Evolutionary conservation across 2,113 vertebrate species (phyloP).

Genomic region (Symphodus melops): DNA sequence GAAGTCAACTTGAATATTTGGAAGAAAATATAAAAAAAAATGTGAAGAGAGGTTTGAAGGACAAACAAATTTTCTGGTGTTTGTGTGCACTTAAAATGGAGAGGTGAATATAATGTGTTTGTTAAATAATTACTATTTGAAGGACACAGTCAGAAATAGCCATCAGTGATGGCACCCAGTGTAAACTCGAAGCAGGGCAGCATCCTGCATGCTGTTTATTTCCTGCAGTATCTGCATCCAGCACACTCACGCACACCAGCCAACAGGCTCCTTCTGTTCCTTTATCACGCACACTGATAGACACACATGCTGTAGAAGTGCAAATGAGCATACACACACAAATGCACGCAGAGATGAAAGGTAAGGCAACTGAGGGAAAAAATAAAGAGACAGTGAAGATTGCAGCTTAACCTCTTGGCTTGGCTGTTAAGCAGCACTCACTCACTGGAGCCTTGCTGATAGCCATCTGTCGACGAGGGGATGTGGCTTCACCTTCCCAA

Average conservation of each 20-base stretch:
- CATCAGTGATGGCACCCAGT: slow-evolving; percentile 64
- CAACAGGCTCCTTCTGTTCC: slow-evolving; percentile 78
- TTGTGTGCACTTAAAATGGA: slow-evolving; percentile 20
- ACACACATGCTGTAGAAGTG: slow-evolving; percentile 47
- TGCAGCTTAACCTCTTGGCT: slow-evolving; percentile 76
- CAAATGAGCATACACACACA: slow-evolving; percentile 50
- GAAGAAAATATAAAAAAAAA: slow-evolving; percentile 3
- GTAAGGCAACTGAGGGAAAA: slow-evolving; percentile 55
- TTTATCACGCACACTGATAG: slow-evolving; percentile 73
- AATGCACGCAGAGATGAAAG: slow-evolving; percentile 63
- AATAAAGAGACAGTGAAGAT: slow-evolving; percentile 71
- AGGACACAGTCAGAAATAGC: slow-evolving; percentile 59
- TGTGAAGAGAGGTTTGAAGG: not conserved
- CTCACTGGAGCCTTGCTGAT: slow-evolving; percentile 71
- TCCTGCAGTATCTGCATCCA: slow-evolving; percentile 77
- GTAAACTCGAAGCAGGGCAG: slow-evolving; percentile 69
- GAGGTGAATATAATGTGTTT: slow-evolving; percentile 35
- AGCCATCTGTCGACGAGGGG: slow-evolving; percentile 74
- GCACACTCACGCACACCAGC: slow-evolving; percentile 69
- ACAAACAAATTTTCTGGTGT: slow-evolving; percentile 2
- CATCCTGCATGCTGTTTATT: slow-evolving; percentile 69
- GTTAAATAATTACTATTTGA: slow-evolving; percentile 62
- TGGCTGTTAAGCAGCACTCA: slow-evolving; percentile 66
- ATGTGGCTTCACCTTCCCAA: slow-evolving; percentile 61
- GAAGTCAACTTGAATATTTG: slow-evolving; percentile 8